Conservation (phyloP, 2,888 invertebrate species). For the Dynastes grantii region DNA sequence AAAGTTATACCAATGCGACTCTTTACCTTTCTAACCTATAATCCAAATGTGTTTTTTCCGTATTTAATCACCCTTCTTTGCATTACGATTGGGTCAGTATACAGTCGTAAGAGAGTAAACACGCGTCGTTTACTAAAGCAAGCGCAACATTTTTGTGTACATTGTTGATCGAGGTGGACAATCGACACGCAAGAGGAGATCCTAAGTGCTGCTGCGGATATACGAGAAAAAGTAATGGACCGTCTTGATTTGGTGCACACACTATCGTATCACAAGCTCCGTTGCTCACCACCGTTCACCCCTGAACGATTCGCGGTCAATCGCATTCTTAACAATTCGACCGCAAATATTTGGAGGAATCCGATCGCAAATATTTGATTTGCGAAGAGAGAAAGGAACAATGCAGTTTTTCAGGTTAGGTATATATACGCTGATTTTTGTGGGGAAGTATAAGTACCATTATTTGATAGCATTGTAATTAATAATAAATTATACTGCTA, state of each 20-base stretch:
- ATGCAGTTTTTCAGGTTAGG: neutral
- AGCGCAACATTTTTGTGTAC: conserved; percentile 32
- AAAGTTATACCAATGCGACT: too few species aligned
- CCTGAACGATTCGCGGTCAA: conserved; percentile 58
- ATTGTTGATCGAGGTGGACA: conserved; percentile 33
- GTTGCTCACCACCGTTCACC: conserved; percentile 57
- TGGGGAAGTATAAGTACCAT: too few species aligned
- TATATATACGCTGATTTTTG: too few species aligned
- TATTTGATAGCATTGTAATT: too few species aligned
- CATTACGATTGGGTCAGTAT: neutral
- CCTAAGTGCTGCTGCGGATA: conserved; percentile 3
- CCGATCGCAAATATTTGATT: conserved; percentile 60
- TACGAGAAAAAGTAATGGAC: conserved; percentile 60
- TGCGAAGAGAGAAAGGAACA: conserved; percentile 40
- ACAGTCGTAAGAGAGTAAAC: neutral
- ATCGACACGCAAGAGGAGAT: neutral
- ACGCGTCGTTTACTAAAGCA: neutral
- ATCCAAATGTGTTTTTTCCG: too few species aligned
- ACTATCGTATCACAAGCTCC: conserved; percentile 65
- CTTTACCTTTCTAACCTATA: too few species aligned
- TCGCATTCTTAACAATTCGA: conserved; percentile 61
- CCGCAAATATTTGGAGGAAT: conserved; percentile 57
- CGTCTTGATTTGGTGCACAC: conserved; percentile 64
- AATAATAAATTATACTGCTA: too few species aligned
- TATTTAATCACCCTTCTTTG: too few species aligned